A percentile compares a stretch with the other conserved stretches of the same genome.
These are phyloP conservation scores for Dryococelus australis DNA, from an alignment of 2,888 invertebrate genomes.

Conservation along the genomic window DNA sequence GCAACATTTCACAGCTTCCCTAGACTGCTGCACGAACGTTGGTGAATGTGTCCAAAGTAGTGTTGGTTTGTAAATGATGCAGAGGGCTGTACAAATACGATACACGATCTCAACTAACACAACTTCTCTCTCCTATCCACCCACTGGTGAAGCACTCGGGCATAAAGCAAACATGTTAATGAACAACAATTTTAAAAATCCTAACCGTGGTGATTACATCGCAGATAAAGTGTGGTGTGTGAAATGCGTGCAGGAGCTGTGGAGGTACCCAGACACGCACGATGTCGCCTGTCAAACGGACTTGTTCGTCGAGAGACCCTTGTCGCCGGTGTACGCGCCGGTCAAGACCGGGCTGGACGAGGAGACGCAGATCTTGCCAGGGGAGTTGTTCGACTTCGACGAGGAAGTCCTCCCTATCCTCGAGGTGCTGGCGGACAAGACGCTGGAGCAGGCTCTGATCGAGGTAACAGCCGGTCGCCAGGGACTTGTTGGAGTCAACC, in stretches of 20 bases:
- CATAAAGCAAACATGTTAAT: no score
- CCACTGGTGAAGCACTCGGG: no score
- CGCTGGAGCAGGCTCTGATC: constrained; percentile 83
- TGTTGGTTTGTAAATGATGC: no score
- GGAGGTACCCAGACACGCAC: constrained; percentile 75
- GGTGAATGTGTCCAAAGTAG: no score
- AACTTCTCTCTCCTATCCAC: neutral
- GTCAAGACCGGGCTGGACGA: constrained; percentile 76
- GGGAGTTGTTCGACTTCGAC: constrained; percentile 94
- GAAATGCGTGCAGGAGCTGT: constrained; percentile 68
- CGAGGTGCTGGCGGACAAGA: constrained; percentile 88
- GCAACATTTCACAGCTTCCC: no score
- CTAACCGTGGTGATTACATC: no score
- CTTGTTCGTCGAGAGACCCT: constrained; percentile 81
- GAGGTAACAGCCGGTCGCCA: constrained; percentile 58
- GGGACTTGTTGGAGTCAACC: neutral
- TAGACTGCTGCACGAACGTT: no score
- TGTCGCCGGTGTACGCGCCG: constrained; percentile 79
- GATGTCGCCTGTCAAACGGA: constrained; percentile 89
- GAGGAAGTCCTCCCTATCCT: constrained; percentile 89
- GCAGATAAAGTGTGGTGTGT: constrained; percentile 38
- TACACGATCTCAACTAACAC: neutral
- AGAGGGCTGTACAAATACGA: no score
- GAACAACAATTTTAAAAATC: no score
- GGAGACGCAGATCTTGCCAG: constrained; percentile 86